Base-by-base conservation (phyloP, 1,140 invertebrate species). In the Drosophila lacertosa region DNA sequence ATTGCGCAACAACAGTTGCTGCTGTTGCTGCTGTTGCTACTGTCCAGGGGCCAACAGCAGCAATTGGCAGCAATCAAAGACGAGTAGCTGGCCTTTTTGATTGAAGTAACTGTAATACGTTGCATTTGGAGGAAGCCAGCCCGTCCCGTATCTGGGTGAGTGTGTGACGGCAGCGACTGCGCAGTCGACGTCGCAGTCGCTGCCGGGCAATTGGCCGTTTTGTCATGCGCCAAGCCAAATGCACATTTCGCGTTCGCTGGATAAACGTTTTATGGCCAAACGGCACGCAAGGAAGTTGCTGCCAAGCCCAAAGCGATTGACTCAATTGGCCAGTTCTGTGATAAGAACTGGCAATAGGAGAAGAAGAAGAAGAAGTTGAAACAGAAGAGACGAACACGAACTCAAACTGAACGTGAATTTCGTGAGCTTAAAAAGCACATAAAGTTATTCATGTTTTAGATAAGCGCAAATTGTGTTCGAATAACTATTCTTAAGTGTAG, bases 21-120 rank as follows among this genome's bases (percentile, higher is more conserved):
- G 60, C 24, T 24, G 18, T 16, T 48, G 53, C n/a, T 15, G 26
- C 26, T 4, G 47, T n/a, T n/a, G n/a, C n/a, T n/a, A n/a, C n/a
- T n/a, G n/a, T n/a, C n/a, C n/a, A n/a, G n/a, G n/a, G n/a, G n/a
- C n/a, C 24, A 32, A 47, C 74, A 58, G 72, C 37, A 16, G 37
- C 39, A 40, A 40, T 44, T 20, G 22, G 44, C 18, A 10, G 44
- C 44, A 9, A 24, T 7, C 22, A 22, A 77, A 66, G 58, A 73
- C 63, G 63, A 59, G 72, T 76, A 76, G 74, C 74, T 24, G 50
- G 33, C 16, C 37, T 26, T 53, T 75, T 80, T 88, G 80, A 84
- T 84, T 86, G 77, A 84, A 84, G 67, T 84, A 84, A 84, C 81
- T 84, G 81, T 84, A 84, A 86, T 84, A 84, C 73, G 81, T 74